Evolutionary conservation across 2,888 invertebrate species (phyloP), one percentile per base, ranked within the genome.

Genomic region (Boloria selene): DNA sequence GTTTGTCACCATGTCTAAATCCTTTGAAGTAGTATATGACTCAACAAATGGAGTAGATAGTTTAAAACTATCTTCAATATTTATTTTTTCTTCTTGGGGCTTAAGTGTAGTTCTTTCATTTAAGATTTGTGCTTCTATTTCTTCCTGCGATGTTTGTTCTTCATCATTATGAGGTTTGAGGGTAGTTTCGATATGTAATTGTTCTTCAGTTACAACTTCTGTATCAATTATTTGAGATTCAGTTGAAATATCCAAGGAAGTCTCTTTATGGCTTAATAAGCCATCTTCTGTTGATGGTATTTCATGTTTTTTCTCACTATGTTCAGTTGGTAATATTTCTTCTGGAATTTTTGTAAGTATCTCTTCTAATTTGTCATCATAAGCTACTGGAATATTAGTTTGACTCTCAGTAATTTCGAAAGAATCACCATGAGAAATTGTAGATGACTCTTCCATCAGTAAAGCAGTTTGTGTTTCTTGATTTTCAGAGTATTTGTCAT

Each of bases 141-240:
- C 26, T 45, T 45, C n/a, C 14, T 18, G 13, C 31, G 31, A 38
- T 38, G 10, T 10, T 10, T 59, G 26, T 14, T 45, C 58, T 18
- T 52, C 38, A 38, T 45, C 45, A 13, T 26, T 13, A 26, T 42
- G 16, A n/a, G 17, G 1, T 17, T n/a, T 52, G 26, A 52, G 6
- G 0, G 58, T 51, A 13, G 45, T 26, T 5, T 26, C 63, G 42
- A 44, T 7, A 49, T 44, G 44, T 17, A 16, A 13, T 6, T 49
- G 17, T 51, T 17, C 14, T 13, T 59, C 58, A 45, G 45, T 16
- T 5, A 45, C 22, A 2, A 13, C 16, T 22, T 13, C 38, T 52
- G 64, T 64, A 22, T 59, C 18, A 4, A 64, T 18, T 10, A 52
- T 31, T 59, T 17, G 47, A 59, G 52, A 18, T 59, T 52, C 64